Evolutionary conservation across 2,113 vertebrate genomes (phyloP), one percentile per base, ranked within the genome.

Genomic region (Sardina pilchardus): DNA sequence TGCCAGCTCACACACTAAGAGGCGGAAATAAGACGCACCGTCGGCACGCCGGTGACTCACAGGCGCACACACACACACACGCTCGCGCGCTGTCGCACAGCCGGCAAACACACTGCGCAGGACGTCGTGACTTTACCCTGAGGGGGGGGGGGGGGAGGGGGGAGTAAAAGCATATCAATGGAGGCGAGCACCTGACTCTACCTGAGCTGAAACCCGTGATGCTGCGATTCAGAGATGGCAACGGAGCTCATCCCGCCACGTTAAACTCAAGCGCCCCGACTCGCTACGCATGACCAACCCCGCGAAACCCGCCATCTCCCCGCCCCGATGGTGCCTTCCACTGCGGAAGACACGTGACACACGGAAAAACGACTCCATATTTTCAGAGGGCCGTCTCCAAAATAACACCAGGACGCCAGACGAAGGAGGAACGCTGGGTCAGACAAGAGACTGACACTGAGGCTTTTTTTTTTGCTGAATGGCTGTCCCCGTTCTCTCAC

Each of bases 11-110:
- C 16, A 82, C 16, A 30, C 80, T 71, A 34, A 9, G 71, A 8
- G 19, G 81, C 43, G 71, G 39, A 59, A 53, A 42, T 36, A 16
- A 78, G 34, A 83, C 47, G 24, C 71, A 24, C 59, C 36, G 53
- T 53, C 83, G 44, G 19, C 86, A 81, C 39, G 84, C 82, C 30
- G 19, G 80, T 85, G 83, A 87, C 80, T 85, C 86, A 82, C 42
- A 50, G 21, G 26, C 63, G 34, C 63, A 71, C 63, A 34, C 26
- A 50, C 67, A 39, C 83, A 75, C 26, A 50, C 47, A 36, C 12
- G 26, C n/a, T n/a, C 59, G 24, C 24, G 3, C 83, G 30, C 81
- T 4, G 30, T 44, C 34, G 19, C 34, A 6, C 84, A 44, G 34
- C 45, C 71, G 16, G 10, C 39, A 53, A 39, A 24, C 56, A 16